Evolutionary conservation across 2,888 invertebrate species (phyloP).

Genomic region (Drosophila kuntzei): DNA sequence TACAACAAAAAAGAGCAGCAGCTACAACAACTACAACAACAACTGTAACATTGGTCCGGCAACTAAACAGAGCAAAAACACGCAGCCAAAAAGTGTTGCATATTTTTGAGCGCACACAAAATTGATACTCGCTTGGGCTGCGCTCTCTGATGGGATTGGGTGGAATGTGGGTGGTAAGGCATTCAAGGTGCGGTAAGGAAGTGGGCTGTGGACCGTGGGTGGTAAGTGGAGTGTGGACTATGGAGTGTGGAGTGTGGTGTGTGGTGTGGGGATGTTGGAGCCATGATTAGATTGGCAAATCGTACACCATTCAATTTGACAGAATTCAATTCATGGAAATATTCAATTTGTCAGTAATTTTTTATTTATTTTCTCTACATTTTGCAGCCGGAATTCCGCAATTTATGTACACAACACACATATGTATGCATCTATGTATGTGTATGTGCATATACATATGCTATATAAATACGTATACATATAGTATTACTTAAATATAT

Average conservation of each 20-base stretch:
- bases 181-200: constrained; percentile 17
- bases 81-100: constrained; percentile 49
- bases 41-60: constrained; percentile 36
- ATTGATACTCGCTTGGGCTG: constrained; percentile 14
- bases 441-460: neutral
- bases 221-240: neutral
- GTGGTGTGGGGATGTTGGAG: constrained; percentile 13
- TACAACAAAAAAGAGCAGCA: constrained; percentile 1
- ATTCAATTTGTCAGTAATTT: constrained; percentile 49
- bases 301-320: constrained; percentile 57
- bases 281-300: constrained; percentile 59
- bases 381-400: constrained; percentile 39
- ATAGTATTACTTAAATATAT: constrained; percentile 9
- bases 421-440: constrained; percentile 10
- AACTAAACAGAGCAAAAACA: constrained; percentile 43
- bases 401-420: constrained; percentile 26
- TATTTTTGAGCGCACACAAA: constrained; percentile 43
- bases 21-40: neutral
- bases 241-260: neutral
- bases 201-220: neutral
- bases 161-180: neutral
- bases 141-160: neutral
- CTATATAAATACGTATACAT: constrained; percentile 9
- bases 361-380: constrained; percentile 14
- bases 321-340: constrained; percentile 55